Evolutionary conservation across 2,797 vertebrate genomes (phyloP).

Genomic region (Gadopsis bispinosus): DNA sequence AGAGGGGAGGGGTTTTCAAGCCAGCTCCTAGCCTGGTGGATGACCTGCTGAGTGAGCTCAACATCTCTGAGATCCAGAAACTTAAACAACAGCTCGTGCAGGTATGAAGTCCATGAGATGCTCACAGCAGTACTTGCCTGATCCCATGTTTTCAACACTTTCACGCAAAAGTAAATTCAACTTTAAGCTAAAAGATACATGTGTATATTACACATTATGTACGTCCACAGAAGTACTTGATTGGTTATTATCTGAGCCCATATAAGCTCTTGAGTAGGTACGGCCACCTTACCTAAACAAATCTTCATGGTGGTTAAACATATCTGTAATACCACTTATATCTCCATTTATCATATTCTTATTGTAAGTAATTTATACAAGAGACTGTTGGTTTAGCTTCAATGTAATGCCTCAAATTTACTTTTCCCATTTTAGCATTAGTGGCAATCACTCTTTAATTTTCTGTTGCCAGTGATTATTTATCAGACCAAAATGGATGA

Average conservation of each 20-base stretch:
- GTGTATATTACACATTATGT: neutral
- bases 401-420: neutral
- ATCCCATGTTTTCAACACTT: neutral
- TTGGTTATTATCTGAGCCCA: too few relatives aligned
- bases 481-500: neutral
- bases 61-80: slow-evolving; percentile 99
- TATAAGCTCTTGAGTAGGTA: too few relatives aligned
- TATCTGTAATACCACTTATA: neutral
- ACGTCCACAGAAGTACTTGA: too few relatives aligned
- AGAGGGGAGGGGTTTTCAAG: slow-evolving; percentile 87
- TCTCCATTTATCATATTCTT: neutral
- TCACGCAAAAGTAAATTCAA: slow-evolving; percentile 8
- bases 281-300: too few relatives aligned
- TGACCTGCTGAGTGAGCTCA: slow-evolving; percentile 96
- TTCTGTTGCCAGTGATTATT: slow-evolving; percentile 1
- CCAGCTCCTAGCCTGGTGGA: slow-evolving; percentile 96
- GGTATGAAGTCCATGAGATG: slow-evolving; percentile 78
- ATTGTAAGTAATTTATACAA: neutral
- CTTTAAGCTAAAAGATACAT: neutral
- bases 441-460: neutral
- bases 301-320: too few relatives aligned
- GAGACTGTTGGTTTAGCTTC: neutral
- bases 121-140: neutral
- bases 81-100: slow-evolving; percentile 96
- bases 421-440: neutral